Conservation (phyloP, 2,113 vertebrate genomes). For the Tonatia bakeri region DNA sequence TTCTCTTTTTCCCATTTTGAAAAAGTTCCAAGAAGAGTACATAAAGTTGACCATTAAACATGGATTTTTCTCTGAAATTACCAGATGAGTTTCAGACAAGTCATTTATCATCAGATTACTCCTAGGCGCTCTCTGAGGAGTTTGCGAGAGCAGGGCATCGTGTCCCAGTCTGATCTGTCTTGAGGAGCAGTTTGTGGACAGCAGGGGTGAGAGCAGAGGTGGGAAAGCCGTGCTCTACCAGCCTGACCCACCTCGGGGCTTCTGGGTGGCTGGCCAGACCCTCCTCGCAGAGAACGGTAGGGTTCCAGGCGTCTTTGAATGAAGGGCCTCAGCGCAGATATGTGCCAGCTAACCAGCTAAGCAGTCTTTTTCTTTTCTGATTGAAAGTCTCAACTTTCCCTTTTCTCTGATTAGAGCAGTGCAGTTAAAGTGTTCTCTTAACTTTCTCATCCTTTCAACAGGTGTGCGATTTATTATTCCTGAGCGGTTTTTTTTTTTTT, state of each 20-base stretch:
- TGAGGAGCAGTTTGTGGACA: not conserved
- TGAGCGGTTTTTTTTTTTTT: not conserved
- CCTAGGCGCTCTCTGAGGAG: slow-evolving; percentile 12
- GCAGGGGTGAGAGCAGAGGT: not conserved
- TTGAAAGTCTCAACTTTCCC: not conserved
- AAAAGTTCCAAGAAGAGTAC: slow-evolving; percentile 78
- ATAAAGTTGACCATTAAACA: slow-evolving; percentile 77
- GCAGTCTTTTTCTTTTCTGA: not conserved
- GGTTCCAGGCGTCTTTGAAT: not conserved
- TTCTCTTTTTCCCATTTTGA: slow-evolving; percentile 59
- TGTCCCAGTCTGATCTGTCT: not conserved
- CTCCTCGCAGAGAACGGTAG: not conserved
- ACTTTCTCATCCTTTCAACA: not conserved
- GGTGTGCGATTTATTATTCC: not conserved
- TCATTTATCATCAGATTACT: slow-evolving; percentile 59
- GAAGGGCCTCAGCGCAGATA: not conserved
- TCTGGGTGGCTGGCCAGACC: not conserved
- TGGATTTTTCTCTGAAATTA: slow-evolving; percentile 78
- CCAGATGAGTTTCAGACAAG: slow-evolving; percentile 49
- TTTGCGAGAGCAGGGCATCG: not conserved
- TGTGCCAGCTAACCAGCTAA: not conserved
- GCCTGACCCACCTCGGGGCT: not conserved
- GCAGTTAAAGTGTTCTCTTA: not conserved
- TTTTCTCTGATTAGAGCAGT: not conserved
- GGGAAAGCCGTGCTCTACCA: not conserved